phyloP scores from a whole-genome alignment of 2,888 invertebrate species.

The Epinotia bilunana region DNA sequence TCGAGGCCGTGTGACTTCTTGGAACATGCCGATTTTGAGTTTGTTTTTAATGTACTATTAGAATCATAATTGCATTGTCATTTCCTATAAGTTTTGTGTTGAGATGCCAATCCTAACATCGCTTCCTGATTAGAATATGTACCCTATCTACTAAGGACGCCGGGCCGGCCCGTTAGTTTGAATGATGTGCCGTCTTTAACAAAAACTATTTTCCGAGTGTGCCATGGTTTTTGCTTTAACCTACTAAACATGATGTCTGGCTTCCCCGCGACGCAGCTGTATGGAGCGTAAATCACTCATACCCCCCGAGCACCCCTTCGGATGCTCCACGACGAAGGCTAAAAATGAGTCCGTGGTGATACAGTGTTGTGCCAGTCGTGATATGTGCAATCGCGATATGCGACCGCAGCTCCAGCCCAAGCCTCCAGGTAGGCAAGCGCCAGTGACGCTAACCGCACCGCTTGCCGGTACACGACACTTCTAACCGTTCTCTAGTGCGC shows the following conservation, averaged over 20 bases:
- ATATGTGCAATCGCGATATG: slow-evolving; percentile 90
- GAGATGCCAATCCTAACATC: slow-evolving; percentile 78
- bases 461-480: slow-evolving; percentile 48
- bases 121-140: slow-evolving; percentile 80
- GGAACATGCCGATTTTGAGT: slow-evolving; percentile 75
- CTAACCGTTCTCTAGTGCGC: slow-evolving; percentile 32
- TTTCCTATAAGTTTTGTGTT: slow-evolving; percentile 79
- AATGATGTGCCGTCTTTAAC: slow-evolving; percentile 80
- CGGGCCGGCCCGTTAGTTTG: slow-evolving; percentile 66
- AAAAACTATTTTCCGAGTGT: slow-evolving; percentile 79
- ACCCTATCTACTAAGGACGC: slow-evolving; percentile 76
- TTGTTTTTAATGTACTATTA: slow-evolving; percentile 79
- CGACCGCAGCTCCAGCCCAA: slow-evolving; percentile 87
- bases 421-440: slow-evolving; percentile 86
- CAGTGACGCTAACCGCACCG: slow-evolving; percentile 66
- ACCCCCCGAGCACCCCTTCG: slow-evolving; percentile 92
- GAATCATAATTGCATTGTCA: slow-evolving; percentile 76
- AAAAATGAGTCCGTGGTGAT: slow-evolving; percentile 91
- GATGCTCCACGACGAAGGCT: slow-evolving; percentile 91
- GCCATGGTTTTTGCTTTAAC: slow-evolving; percentile 84
- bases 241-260: slow-evolving; percentile 84
- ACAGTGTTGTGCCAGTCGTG: slow-evolving; percentile 90
- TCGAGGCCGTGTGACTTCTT: slow-evolving; percentile 71
- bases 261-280: slow-evolving; percentile 88
- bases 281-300: slow-evolving; percentile 89